A percentile compares a stretch with the other conserved stretches of the same genome.
Conservation (phyloP, 2,888 invertebrate genomes). For the Saturnia pavonia region DNA sequence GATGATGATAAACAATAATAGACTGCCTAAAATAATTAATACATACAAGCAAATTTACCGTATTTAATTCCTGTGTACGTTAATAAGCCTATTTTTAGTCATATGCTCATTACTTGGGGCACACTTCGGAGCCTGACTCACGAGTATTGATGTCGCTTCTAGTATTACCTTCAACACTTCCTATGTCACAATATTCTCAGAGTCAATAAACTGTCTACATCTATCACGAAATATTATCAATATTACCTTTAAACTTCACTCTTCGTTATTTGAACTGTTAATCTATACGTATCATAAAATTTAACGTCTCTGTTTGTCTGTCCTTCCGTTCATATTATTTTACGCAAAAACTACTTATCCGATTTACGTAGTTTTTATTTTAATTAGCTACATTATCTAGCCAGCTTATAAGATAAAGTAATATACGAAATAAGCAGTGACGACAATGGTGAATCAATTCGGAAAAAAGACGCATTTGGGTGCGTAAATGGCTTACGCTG, state of each 20-base stretch:
- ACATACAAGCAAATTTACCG: too few species aligned
- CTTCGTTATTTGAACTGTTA: conserved; percentile 9
- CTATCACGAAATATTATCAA: conserved; percentile 12
- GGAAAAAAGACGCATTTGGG: too few species aligned
- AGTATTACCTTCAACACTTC: conserved; percentile 68
- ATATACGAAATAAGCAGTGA: too few species aligned
- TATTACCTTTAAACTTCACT: conserved; percentile 14
- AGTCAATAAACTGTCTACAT: conserved; percentile 29
- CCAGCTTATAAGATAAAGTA: too few species aligned
- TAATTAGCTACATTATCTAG: too few species aligned
- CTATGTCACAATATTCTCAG: conserved; percentile 57
- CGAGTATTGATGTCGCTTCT: conserved; percentile 69
- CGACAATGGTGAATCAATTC: too few species aligned
- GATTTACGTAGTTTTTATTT: too few species aligned
- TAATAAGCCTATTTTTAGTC: background rate
- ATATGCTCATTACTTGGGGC: conserved; percentile 36
- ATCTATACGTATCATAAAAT: background rate
- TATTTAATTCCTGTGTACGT: too few species aligned
- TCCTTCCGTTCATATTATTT: background rate
- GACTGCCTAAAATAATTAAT: too few species aligned
- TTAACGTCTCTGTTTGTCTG: background rate
- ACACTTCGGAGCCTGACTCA: conserved; percentile 48
- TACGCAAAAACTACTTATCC: too few species aligned
- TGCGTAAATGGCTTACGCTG: too few species aligned
- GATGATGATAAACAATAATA: too few species aligned